phyloP scores from a whole-genome alignment of 2,113 vertebrate species.

The Aphyosemion australe region DNA sequence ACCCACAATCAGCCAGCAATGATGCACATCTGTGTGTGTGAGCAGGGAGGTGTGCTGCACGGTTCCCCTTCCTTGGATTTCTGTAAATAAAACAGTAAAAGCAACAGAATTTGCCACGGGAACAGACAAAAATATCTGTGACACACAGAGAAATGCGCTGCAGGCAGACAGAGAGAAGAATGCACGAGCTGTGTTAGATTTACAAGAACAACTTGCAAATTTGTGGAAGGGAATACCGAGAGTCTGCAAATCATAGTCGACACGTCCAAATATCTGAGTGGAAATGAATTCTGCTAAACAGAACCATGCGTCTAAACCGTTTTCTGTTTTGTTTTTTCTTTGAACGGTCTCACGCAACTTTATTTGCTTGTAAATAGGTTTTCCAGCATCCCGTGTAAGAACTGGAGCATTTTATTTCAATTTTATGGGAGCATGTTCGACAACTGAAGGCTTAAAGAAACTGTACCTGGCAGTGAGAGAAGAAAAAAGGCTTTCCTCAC shows the following conservation, averaged over 20 bases:
- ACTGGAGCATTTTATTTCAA: constrained; percentile 59
- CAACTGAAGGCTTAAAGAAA: constrained; percentile 70
- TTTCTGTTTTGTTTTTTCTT: constrained; percentile 9
- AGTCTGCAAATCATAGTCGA: constrained; percentile 62
- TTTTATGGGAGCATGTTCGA: constrained; percentile 69
- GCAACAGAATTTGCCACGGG: neutral
- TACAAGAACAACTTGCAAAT: constrained; percentile 81
- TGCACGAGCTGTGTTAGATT: constrained; percentile 39
- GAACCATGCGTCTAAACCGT: constrained; percentile 51
- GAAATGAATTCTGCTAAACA: constrained; percentile 67
- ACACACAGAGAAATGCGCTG: neutral
- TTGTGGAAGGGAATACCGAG: constrained; percentile 45
- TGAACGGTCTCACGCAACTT: constrained; percentile 61
- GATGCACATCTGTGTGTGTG: constrained; percentile 71
- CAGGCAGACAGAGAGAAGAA: neutral
- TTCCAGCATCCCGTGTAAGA: constrained; percentile 72
- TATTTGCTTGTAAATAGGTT: constrained; percentile 76
- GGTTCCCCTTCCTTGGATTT: constrained; percentile 15
- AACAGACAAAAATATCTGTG: neutral
- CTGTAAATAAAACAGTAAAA: constrained; percentile 23
- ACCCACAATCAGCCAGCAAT: constrained; percentile 68
- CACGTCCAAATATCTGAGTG: constrained; percentile 46
- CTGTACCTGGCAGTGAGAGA: constrained; percentile 58
- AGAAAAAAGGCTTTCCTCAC: constrained; percentile 55
- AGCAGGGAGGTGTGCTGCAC: constrained; percentile 39